Evolutionary conservation across 2,888 invertebrate species (phyloP).

Genomic region (Chouioia cunea): DNA sequence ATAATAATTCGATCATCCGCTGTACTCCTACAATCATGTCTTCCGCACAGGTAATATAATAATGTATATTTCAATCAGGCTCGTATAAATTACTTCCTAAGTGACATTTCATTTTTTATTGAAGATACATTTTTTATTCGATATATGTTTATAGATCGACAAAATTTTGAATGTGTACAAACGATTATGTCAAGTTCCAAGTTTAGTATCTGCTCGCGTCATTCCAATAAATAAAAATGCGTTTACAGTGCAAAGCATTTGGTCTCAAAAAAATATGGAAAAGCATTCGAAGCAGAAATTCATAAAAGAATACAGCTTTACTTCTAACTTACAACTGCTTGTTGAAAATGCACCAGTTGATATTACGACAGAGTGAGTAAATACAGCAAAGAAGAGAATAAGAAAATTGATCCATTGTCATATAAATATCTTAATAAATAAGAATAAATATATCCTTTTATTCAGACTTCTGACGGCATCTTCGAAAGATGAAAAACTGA

Average conservation of each 20-base stretch:
- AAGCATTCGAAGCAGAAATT: slow-evolving; percentile 74
- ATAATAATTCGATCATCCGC: no score
- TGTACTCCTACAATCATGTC: no score
- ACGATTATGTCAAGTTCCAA: slow-evolving; percentile 73
- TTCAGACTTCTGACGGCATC: slow-evolving; percentile 72
- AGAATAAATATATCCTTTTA: no score
- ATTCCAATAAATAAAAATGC: slow-evolving; percentile 64
- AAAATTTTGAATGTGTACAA: slow-evolving; percentile 75
- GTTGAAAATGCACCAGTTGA: slow-evolving; percentile 73
- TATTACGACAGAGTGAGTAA: slow-evolving; percentile 75
- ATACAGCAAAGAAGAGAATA: no score
- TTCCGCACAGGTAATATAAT: no score
- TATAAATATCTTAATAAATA: slow-evolving; percentile 1
- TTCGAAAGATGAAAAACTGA: slow-evolving; percentile 74
- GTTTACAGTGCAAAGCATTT: slow-evolving; percentile 71
- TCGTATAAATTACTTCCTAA: no score
- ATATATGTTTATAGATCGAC: slow-evolving; percentile 69
- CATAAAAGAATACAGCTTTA: slow-evolving; percentile 70
- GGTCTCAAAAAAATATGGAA: slow-evolving; percentile 79
- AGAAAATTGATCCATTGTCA: background rate
- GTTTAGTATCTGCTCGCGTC: slow-evolving; percentile 71
- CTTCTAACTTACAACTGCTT: slow-evolving; percentile 69
- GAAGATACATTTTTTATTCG: no score
- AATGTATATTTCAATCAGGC: no score
- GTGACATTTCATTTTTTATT: no score